A percentile compares a stretch with the other conserved stretches of the same genome.
Evolutionary conservation across 1,140 invertebrate species (phyloP).

Genomic region (Drosophila subobscura): DNA sequence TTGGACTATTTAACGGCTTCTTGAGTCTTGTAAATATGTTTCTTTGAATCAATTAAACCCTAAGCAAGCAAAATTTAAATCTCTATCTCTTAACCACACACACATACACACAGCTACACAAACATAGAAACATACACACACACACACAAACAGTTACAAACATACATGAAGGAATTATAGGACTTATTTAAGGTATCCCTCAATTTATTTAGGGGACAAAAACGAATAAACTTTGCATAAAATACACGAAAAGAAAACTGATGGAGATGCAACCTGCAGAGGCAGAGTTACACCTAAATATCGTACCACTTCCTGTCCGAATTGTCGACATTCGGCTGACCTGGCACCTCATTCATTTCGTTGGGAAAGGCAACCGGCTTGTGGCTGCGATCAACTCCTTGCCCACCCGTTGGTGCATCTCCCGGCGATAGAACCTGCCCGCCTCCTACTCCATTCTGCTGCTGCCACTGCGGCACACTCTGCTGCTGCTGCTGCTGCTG

Average conservation of each 20-base stretch:
- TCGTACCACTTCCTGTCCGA: too few species aligned
- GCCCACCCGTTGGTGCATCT: background rate
- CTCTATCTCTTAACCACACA: background rate
- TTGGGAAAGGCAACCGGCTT: background rate
- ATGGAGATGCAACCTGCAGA: too few species aligned
- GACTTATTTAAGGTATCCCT: too few species aligned
- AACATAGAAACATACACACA: constrained; percentile 5
- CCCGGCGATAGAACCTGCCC: background rate
- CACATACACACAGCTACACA: constrained; percentile 8
- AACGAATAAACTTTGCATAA: background rate
- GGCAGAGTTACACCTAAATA: background rate
- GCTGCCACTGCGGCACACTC: background rate
- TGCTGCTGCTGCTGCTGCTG: background rate
- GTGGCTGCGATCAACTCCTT: background rate
- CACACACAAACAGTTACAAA: background rate
- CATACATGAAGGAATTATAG: background rate
- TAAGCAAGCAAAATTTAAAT: constrained; percentile 35
- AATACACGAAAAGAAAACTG: background rate
- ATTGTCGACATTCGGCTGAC: too few species aligned
- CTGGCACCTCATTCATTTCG: too few species aligned
- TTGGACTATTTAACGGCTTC: too few species aligned
- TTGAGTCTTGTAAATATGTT: too few species aligned
- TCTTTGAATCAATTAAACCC: background rate
- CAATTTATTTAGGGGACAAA: too few species aligned
- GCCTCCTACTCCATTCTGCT: background rate